Evolutionary conservation across 2,113 vertebrate genomes (phyloP).

Genomic region (Anthoscopus minutus): DNA sequence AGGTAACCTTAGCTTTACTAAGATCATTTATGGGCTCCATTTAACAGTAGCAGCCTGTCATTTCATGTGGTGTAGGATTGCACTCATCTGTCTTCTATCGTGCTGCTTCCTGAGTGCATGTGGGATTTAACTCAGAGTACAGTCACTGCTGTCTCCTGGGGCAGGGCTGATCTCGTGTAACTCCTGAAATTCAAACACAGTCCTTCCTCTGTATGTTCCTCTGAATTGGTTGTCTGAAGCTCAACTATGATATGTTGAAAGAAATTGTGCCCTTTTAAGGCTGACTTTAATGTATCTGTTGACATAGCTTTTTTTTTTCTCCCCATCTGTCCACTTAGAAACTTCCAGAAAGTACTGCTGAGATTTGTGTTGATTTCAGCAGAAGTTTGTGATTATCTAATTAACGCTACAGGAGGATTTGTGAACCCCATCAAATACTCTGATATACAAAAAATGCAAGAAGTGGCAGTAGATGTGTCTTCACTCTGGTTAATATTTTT

Average conservation of each 20-base stretch:
- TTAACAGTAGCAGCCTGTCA: not conserved
- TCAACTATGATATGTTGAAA: not conserved
- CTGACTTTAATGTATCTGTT: not conserved
- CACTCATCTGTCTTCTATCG: not conserved
- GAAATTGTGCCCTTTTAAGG: not conserved
- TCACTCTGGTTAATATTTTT: not conserved
- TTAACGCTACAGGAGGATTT: not conserved
- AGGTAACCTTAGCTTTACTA: not conserved
- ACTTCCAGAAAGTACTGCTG: not conserved
- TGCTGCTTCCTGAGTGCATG: not conserved
- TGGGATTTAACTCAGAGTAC: not conserved
- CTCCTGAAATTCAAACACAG: not conserved
- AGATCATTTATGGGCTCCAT: not conserved
- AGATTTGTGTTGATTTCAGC: slow-evolving; percentile 6
- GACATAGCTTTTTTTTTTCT: not conserved
- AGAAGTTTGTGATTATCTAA: not conserved
- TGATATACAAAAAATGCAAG: not conserved
- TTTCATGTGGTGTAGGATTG: not conserved
- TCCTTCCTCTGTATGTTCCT: not conserved
- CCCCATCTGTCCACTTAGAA: not conserved
- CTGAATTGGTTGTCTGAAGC: not conserved
- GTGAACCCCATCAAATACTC: not conserved
- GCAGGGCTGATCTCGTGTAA: not conserved
- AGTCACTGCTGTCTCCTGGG: not conserved
- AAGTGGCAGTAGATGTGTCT: not conserved